These are phyloP conservation scores for Bombus sibiricus DNA, from an alignment of 1,140 invertebrate genomes.

Conservation along the genomic window DNA sequence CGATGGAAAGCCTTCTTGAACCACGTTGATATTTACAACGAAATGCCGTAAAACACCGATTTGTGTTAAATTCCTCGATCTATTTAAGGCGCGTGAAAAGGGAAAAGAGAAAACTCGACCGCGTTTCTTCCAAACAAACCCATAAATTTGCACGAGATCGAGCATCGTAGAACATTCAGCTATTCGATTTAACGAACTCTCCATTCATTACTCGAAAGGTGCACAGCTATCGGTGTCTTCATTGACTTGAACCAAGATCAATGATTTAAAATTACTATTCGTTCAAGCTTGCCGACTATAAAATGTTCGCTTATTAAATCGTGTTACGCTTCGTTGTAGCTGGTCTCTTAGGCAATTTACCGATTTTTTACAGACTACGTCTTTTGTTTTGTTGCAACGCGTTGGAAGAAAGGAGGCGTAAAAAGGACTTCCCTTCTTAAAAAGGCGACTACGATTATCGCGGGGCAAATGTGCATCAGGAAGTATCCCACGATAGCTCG, in stretches of 20 bases:
- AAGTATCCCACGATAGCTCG: constrained; percentile 60
- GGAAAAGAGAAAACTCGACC: constrained; percentile 43
- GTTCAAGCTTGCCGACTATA: background rate
- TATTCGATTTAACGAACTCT: background rate
- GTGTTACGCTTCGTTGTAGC: background rate
- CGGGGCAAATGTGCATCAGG: constrained; percentile 24
- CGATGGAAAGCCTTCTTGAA: background rate
- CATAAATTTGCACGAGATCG: constrained; percentile 17
- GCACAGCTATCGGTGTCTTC: constrained; percentile 11
- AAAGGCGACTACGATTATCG: constrained; percentile 24
- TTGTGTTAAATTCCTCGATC: constrained; percentile 11
- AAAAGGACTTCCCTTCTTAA: constrained; percentile 28
- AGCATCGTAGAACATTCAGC: constrained; percentile 14
- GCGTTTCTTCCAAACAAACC: constrained; percentile 28
- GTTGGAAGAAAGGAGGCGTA: background rate
- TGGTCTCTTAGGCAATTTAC: no score
- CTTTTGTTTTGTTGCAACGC: background rate
- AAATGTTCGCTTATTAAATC: background rate
- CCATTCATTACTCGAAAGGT: background rate
- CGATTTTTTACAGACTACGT: background rate
- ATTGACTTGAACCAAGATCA: background rate
- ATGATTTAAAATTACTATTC: background rate
- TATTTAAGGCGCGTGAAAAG: constrained; percentile 21
- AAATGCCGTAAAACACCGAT: background rate
- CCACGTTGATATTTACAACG: background rate